phyloP scores from a whole-genome alignment of 2,797 vertebrate species.

The Telmatherina bonti region DNA sequence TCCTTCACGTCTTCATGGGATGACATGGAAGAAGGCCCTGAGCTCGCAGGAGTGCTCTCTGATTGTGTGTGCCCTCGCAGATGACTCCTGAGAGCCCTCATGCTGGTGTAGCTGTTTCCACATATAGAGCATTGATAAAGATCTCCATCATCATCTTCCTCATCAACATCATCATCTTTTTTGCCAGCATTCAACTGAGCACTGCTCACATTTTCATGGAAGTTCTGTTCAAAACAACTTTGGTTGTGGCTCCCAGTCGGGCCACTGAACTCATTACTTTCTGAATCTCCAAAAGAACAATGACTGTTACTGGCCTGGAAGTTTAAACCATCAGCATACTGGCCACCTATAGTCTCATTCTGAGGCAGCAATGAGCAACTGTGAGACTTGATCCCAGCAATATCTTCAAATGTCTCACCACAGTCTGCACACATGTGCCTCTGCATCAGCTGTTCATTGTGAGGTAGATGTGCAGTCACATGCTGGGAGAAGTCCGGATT shows the following conservation, averaged over 20 bases:
- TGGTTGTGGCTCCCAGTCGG: slow-evolving; percentile 61
- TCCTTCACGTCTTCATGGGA: slow-evolving; percentile 80
- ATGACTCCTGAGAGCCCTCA: slow-evolving; percentile 87
- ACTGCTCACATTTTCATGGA: slow-evolving; percentile 59
- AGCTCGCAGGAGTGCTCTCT: slow-evolving; percentile 69
- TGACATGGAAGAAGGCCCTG: slow-evolving; percentile 75
- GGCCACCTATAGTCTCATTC: slow-evolving; percentile 53
- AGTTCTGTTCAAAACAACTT: slow-evolving; percentile 71
- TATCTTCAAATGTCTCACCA: slow-evolving; percentile 82
- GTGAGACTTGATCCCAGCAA: slow-evolving; percentile 84
- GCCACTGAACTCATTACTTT: slow-evolving; percentile 54
- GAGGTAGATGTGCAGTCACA: slow-evolving; percentile 75
- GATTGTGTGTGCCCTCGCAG: slow-evolving; percentile 87
- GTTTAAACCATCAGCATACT: slow-evolving; percentile 55
- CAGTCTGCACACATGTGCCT: slow-evolving; percentile 88
- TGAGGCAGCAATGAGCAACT: slow-evolving; percentile 78
- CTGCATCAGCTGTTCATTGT: slow-evolving; percentile 75
- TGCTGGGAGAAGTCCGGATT: slow-evolving; percentile 73
- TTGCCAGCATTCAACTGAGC: slow-evolving; percentile 45
- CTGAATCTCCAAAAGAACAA: slow-evolving; percentile 55
- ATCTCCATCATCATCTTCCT: slow-evolving; percentile 81
- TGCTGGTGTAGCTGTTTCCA: slow-evolving; percentile 89
- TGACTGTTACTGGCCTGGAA: slow-evolving; percentile 67
- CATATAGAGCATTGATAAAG: slow-evolving; percentile 93
- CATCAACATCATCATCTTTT: slow-evolving; percentile 53